A percentile compares a stretch with the other conserved stretches of the same genome.
These are phyloP conservation scores for Esperia sulphurella DNA, from an alignment of 2,888 invertebrate species.

Conservation along the genomic window DNA sequence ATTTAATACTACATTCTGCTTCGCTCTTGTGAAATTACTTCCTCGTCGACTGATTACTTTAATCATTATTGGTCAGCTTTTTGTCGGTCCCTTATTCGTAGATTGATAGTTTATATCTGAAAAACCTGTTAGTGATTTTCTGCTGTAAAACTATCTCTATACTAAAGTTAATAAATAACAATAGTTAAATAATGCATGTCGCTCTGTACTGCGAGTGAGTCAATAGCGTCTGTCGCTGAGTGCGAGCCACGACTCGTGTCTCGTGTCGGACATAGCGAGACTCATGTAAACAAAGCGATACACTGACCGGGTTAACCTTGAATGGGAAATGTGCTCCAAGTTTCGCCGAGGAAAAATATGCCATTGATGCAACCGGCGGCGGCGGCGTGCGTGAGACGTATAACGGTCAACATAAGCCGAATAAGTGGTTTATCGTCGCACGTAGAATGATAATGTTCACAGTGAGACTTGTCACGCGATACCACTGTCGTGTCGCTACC, in stretches of 20 bases:
- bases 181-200: too few species aligned
- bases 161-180: too few species aligned
- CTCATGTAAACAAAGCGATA: slow-evolving; percentile 67
- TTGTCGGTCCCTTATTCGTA: too few species aligned
- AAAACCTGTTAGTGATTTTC: too few species aligned
- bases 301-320: slow-evolving; percentile 76
- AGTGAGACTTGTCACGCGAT: slow-evolving; percentile 65
- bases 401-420: slow-evolving; percentile 74
- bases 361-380: slow-evolving; percentile 69
- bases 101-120: too few species aligned
- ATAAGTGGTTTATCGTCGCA: slow-evolving; percentile 75
- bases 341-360: slow-evolving; percentile 75
- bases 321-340: slow-evolving; percentile 73
- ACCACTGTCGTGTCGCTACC: slow-evolving; percentile 36
- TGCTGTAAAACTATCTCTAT: too few species aligned
- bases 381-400: slow-evolving; percentile 66
- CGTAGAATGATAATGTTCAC: slow-evolving; percentile 71
- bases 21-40: too few species aligned
- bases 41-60: too few species aligned
- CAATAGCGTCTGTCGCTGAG: slow-evolving; percentile 3
- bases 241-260: slow-evolving; percentile 14
- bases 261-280: slow-evolving; percentile 36
- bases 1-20: too few species aligned
- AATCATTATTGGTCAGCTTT: too few species aligned
- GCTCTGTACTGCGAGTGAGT: background rate